Evolutionary conservation across 1,140 invertebrate genomes (phyloP), one percentile per base, ranked within the genome.

Genomic region (Paralvinella palmiformis): DNA sequence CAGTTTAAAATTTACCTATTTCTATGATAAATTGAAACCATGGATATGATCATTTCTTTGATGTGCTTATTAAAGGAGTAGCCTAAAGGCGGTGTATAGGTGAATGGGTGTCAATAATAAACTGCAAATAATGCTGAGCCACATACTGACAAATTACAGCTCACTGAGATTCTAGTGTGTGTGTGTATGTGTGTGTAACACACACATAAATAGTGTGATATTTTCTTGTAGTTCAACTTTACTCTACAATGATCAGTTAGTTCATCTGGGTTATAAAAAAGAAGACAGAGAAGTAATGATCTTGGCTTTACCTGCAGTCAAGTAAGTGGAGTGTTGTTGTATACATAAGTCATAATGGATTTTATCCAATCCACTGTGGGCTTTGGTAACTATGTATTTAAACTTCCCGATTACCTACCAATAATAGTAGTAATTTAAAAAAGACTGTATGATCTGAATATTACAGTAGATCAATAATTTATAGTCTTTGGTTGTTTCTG

Each of bases 221-320:
- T 63, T 57, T 33, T 29, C 52, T 66, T 68, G 36, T 65, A 79
- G 76, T 64, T 72, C 73, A 24, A 71, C 68, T 50, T 22, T 76
- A 10, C 41, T 69, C 15, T n/a, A 70, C 35, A 68, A 73, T 60
- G 71, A 60, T 5, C 64, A 72, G 31, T 62, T 69, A 36, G 64
- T 75, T 15, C 71, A 79, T 61, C 69, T 74, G 20, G 72, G 68
- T 2, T 78, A 76, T 62, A 50, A 55, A 6, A 69, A 67, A 55
- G 73, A 76, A 58, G 71, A 70, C 7, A 72, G 69, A 59, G 71
- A 75, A 29, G 59, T 77, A 10, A 63, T 77, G 22, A 64, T 79
- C 15, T 56, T 79, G 20, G 73, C 71, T 29, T 63, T 75, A 6
- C 75, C 77, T 10, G 59, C 70, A 41, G 44, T 63, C n/a, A 71